A percentile compares a stretch with the other conserved stretches of the same genome.
phyloP scores from a whole-genome alignment of 2,113 vertebrate genomes.

The Oreocharis arfaki region DNA sequence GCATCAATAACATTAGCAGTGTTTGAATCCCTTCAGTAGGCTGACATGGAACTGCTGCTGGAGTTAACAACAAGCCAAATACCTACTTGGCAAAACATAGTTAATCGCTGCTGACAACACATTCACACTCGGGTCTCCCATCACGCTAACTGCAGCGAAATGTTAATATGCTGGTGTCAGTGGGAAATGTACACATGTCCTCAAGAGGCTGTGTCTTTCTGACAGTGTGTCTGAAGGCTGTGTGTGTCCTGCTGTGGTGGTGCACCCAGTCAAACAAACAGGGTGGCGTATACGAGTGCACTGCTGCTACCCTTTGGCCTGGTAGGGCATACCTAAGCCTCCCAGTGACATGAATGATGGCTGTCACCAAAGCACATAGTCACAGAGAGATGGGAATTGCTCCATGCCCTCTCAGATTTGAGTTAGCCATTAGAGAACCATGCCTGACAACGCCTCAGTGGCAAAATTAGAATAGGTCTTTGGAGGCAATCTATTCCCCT shows the following conservation, averaged over 20 bases:
- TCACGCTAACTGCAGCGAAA: neutral
- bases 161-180: neutral
- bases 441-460: neutral
- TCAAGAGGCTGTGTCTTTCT: neutral
- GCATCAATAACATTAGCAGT: neutral
- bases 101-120: neutral
- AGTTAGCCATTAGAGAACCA: neutral
- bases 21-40: neutral
- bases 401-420: neutral
- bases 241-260: neutral
- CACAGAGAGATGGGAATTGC: neutral
- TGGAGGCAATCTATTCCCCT: neutral
- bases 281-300: accelerated
- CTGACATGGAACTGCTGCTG: neutral
- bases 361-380: neutral
- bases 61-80: neutral
- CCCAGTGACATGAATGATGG: neutral
- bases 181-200: neutral
- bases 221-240: neutral
- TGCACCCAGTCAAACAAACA: neutral
- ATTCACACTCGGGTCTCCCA: neutral
- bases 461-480: neutral
- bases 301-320: neutral
- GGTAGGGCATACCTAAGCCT: neutral
- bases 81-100: neutral